phyloP scores from a whole-genome alignment of 2,888 invertebrate genomes.

The Arctia plantaginis region DNA sequence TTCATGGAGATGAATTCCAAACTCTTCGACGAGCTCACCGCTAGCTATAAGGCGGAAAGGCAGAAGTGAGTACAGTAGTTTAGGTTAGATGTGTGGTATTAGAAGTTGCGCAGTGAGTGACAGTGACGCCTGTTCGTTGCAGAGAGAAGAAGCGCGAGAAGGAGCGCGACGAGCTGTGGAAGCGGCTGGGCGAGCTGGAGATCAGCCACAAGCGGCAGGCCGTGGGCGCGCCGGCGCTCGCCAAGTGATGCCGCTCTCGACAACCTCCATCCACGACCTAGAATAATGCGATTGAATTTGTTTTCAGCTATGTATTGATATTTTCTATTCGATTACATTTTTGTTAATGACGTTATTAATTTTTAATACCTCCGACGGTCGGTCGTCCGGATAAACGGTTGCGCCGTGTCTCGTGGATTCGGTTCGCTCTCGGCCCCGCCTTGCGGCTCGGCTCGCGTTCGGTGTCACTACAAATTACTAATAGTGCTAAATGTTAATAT shows the following conservation, averaged over 20 bases:
- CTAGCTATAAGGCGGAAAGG: constrained; percentile 99
- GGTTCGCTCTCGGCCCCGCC: constrained; percentile 59
- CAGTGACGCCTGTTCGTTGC: constrained; percentile 42
- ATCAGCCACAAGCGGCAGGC: constrained; percentile 87
- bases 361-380: constrained; percentile 78
- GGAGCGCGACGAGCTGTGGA: constrained; percentile 99
- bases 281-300: constrained; percentile 79
- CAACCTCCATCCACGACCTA: constrained; percentile 63
- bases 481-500: constrained; percentile 61
- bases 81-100: neutral
- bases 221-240: constrained; percentile 55
- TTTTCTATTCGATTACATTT: constrained; percentile 85
- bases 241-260: constrained; percentile 84
- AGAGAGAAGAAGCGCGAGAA: constrained; percentile 97
- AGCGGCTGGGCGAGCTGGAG: constrained; percentile 96
- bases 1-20: constrained; percentile 99
- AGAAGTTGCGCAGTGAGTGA: neutral
- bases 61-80: constrained; percentile 93
- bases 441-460: constrained; percentile 47
- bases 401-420: constrained; percentile 54
- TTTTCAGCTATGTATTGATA: constrained; percentile 83
- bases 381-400: constrained; percentile 63
- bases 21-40: constrained; percentile 99
- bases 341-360: constrained; percentile 84
- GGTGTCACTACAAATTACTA: constrained; percentile 58